Evolutionary conservation across 2,888 invertebrate genomes (phyloP), one percentile per base, ranked within the genome.

Genomic region (Noctua janthina): DNA sequence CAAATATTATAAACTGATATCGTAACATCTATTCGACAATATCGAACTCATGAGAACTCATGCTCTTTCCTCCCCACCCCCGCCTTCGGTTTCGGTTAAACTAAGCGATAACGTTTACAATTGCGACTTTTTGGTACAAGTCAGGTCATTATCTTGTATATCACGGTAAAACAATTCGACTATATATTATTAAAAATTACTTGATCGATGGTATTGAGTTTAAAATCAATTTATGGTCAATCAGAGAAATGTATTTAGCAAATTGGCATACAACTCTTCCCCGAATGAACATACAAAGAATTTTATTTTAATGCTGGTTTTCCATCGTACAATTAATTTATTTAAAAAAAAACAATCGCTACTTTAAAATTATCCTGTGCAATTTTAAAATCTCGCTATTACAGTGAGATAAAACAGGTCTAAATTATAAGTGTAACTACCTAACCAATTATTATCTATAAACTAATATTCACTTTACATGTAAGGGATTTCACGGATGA

Each of bases 281-380:
- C 1, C 35, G 17, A 66, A 23, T 78, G 46, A 29, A 43, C n/a
- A 54, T 64, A 68, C 17, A 23, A 3, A 17, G 0, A 17, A 71
- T 67, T 20, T 59, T 51, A 49, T 67, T 20, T 43, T 51, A 49
- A 62, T 6, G 5, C 15, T 10, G 35, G 7, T 73, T n/a, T 15
- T 29, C 62, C 68, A 84, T n/a, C 68, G 64, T 85, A 49, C 75
- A 85, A 76, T 69, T 73, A 81, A 79, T 70, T 74, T n/a, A 49
- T 59, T 74, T 75, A 49, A 20, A 59, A 56, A 62, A 56, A 64
- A 49, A 17, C 17, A 51, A 86, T 59, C 15, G 56, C 77, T 81
- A 88, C 39, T 71, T 62, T 15, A 66, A 74, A 83, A 76, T 64
- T 49, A 59, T 71, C 56, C 70, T 78, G 87, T 84, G 88, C 87